Conservation (phyloP, 1,140 invertebrate species). For the Drosophila lini region DNA sequence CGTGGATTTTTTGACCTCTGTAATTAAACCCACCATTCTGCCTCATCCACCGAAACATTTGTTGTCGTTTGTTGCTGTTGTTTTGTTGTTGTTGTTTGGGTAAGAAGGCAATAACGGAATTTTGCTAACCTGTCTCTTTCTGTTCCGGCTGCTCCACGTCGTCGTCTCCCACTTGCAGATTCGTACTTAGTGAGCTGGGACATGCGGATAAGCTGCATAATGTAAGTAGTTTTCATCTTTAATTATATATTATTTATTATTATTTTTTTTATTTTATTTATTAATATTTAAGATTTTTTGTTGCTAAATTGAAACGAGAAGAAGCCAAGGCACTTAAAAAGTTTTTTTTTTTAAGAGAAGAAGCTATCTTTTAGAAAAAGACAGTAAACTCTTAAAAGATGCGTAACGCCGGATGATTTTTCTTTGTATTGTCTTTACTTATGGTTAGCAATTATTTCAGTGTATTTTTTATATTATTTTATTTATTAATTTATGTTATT, state of each 20-base stretch:
- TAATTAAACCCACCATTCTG: conserved; percentile 30
- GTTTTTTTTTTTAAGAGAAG: not conserved
- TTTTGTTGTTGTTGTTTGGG: conserved; percentile 57
- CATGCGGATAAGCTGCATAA: conserved; percentile 86
- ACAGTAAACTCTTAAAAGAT: not conserved
- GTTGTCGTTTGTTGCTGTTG: conserved; percentile 61
- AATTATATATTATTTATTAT: conserved; percentile 3
- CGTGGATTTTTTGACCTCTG: conserved; percentile 7
- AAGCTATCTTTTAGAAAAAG: not conserved
- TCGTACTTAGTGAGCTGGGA: conserved; percentile 86
- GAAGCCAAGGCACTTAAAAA: too few relatives aligned
- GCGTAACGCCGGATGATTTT: not conserved
- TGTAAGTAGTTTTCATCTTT: conserved; percentile 85
- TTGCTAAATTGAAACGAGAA: not conserved
- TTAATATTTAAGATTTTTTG: not conserved
- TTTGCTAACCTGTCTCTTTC: conserved; percentile 30
- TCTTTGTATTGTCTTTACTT: not conserved
- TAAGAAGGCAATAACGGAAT: not conserved
- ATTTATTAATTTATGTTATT: too few relatives aligned
- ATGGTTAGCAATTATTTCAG: too few relatives aligned
- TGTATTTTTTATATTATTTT: too few relatives aligned
- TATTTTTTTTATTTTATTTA: not conserved
- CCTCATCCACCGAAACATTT: conserved; percentile 9
- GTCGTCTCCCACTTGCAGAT: conserved; percentile 80
- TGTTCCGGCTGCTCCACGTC: not conserved